These are phyloP conservation scores for Anticlea derivata DNA, from an alignment of 2,888 invertebrate genomes.

Conservation along the genomic window DNA sequence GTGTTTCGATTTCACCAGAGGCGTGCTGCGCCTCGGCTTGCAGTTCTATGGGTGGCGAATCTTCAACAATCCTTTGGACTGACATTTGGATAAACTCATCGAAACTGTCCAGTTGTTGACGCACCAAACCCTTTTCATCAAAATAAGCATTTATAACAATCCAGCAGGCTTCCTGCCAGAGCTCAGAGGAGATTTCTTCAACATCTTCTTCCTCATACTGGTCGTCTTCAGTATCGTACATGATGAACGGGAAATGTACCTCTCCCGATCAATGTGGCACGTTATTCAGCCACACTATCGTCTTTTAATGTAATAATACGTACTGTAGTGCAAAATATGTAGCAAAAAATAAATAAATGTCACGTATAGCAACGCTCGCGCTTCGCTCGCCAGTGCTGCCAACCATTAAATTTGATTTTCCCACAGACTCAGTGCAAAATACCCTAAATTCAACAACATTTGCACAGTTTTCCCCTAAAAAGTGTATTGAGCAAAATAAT, in stretches of 20 bases:
- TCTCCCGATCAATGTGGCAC: background rate
- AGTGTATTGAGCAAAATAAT: no score
- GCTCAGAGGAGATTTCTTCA: conserved; percentile 98
- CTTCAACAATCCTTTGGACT: conserved; percentile 99
- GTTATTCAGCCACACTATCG: no score
- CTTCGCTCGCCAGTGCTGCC: no score
- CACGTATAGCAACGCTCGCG: no score
- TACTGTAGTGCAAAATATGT: no score
- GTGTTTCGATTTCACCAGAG: conserved; percentile 95
- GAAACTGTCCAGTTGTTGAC: conserved; percentile 99
- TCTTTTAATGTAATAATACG: no score
- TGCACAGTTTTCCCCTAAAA: no score
- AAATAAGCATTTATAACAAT: conserved; percentile 99
- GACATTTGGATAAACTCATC: conserved; percentile 99
- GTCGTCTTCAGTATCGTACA: conserved; percentile 82
- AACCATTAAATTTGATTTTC: no score
- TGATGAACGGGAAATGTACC: conserved; percentile 39
- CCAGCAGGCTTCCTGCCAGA: conserved; percentile 99
- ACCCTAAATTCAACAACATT: no score
- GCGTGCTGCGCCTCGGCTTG: conserved; percentile 99
- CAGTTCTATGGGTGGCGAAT: conserved; percentile 98
- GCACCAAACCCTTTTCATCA: conserved; percentile 99
- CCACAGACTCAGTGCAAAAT: no score
- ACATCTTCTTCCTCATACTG: conserved; percentile 93
- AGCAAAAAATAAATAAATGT: no score